phyloP scores from a whole-genome alignment of 2,113 vertebrate species.

The Dunckerocampus dactyliophorus region DNA sequence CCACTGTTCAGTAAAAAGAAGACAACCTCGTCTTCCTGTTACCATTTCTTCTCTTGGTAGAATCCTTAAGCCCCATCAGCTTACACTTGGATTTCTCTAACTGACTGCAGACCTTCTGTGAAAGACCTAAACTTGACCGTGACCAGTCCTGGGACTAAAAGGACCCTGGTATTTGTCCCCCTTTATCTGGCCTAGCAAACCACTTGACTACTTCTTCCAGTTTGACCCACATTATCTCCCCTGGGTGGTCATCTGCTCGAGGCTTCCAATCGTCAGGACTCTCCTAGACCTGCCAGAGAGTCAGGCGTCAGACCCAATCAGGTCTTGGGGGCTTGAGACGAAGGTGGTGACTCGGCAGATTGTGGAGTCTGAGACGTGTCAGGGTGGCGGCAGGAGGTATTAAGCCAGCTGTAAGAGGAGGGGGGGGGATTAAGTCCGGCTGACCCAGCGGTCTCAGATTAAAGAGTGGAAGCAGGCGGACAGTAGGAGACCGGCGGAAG shows the following conservation, averaged over 20 bases:
- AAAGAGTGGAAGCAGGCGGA: constrained; percentile 13
- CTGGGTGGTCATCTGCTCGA: constrained; percentile 28
- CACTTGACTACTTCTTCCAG: neutral
- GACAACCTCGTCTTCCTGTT: too few relatives aligned
- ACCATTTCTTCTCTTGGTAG: too few relatives aligned
- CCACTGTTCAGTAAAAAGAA: too few relatives aligned
- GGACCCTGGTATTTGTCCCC: neutral
- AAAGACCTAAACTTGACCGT: neutral
- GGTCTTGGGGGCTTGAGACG: constrained; percentile 32
- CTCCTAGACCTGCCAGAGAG: constrained; percentile 11
- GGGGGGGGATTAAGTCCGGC: constrained; percentile 43
- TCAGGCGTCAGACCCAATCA: constrained; percentile 34
- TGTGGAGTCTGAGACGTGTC: constrained; percentile 50
- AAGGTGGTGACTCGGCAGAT: constrained; percentile 38
- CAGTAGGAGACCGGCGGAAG: constrained; percentile 2
- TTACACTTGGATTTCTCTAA: neutral
- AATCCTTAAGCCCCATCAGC: too few relatives aligned
- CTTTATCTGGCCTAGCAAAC: neutral
- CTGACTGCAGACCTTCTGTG: neutral
- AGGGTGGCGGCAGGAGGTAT: constrained; percentile 52
- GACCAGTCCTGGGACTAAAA: neutral
- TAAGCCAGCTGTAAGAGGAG: constrained; percentile 33
- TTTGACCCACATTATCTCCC: neutral
- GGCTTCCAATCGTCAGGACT: neutral
- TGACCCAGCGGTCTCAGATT: constrained; percentile 33